A percentile compares a stretch with the other conserved stretches of the same genome.
Evolutionary conservation across 2,888 invertebrate species (phyloP).

Genomic region (Harmothoe impar): DNA sequence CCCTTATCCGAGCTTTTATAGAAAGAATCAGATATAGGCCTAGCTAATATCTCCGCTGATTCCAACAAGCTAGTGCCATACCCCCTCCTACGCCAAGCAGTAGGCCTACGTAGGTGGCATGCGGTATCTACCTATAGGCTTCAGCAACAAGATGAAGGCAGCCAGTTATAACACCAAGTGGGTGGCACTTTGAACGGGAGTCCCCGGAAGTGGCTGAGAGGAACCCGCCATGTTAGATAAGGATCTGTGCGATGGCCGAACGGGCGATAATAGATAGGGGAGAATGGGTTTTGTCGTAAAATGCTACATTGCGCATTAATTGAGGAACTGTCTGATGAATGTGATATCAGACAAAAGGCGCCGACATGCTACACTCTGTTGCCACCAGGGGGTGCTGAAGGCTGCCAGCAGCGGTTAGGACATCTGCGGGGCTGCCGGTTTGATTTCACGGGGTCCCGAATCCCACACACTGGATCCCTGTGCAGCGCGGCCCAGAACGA

Average conservation of each 20-base stretch:
- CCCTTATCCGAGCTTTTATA: too few relatives aligned
- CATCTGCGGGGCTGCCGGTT: conserved; percentile 28
- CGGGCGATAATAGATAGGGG: neutral
- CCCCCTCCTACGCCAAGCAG: too few relatives aligned
- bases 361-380: conserved; percentile 3
- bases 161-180: too few relatives aligned
- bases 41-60: too few relatives aligned
- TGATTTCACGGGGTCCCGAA: conserved; percentile 46
- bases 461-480: neutral
- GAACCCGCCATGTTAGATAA: neutral
- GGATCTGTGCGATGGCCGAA: neutral
- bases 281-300: neutral
- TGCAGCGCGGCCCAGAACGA: neutral
- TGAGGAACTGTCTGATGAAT: conserved; percentile 5
- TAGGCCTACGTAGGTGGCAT: too few relatives aligned
- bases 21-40: too few relatives aligned
- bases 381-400: neutral
- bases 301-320: conserved; percentile 28
- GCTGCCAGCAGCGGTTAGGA: neutral
- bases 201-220: neutral
- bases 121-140: too few relatives aligned
- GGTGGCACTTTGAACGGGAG: too few relatives aligned
- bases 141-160: too few relatives aligned
- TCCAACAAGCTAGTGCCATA: too few relatives aligned
- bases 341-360: neutral